Conservation (phyloP, 2,113 vertebrate genomes). For the Hyperopisus bebe region DNA sequence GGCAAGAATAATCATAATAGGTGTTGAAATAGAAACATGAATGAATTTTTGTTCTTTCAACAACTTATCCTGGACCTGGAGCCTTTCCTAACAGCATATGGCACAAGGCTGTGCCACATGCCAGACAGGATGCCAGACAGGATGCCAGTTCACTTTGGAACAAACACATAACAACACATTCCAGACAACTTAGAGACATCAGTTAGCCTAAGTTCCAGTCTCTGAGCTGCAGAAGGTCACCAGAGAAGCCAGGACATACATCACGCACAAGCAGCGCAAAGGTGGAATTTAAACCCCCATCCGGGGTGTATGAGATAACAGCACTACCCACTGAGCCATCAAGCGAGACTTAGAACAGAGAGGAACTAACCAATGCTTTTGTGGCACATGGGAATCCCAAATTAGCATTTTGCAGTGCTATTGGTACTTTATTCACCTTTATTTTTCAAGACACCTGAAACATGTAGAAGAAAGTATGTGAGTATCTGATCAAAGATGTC, state of each 20-base stretch:
- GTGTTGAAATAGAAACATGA: neutral
- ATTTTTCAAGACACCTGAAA: neutral
- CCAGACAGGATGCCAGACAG: neutral
- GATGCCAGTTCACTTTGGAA: neutral
- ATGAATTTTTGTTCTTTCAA: too few relatives aligned
- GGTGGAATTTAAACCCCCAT: neutral
- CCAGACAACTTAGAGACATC: neutral
- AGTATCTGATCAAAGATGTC: neutral
- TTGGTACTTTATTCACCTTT: neutral
- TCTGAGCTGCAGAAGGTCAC: neutral
- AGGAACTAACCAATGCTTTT: neutral
- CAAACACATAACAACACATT: neutral
- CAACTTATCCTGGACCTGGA: neutral
- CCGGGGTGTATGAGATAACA: neutral
- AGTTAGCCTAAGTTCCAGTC: neutral
- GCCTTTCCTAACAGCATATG: neutral
- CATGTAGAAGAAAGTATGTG: neutral
- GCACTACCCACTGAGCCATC: neutral
- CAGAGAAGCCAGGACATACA: neutral
- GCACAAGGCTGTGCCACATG: neutral
- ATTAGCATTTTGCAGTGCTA: neutral
- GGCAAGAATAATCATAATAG: neutral
- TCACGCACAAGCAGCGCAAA: neutral
- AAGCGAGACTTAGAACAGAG: neutral
- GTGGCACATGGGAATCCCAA: neutral